These are phyloP conservation scores for Apogon talboti DNA, from an alignment of 2,797 vertebrate species.

Conservation along the genomic window DNA sequence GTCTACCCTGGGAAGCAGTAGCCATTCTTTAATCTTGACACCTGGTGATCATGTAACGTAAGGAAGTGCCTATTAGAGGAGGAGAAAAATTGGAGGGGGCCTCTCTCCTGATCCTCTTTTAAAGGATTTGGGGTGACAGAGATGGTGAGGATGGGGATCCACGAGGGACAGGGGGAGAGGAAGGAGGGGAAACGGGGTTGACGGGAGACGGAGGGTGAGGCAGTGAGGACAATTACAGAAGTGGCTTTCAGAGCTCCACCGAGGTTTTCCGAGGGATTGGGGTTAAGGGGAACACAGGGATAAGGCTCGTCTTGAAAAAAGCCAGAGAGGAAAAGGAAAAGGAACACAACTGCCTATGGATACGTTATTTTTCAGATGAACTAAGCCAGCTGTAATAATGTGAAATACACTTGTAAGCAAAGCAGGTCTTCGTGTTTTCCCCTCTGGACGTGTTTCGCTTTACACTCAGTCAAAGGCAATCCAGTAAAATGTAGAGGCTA, in stretches of 20 bases:
- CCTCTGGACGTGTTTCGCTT: constrained; percentile 41
- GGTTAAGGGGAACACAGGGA: constrained; percentile 34
- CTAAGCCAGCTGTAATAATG: constrained; percentile 67
- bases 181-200: constrained; percentile 14
- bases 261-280: constrained; percentile 33
- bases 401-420: constrained; percentile 61
- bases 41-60: constrained; percentile 78
- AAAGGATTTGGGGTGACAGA: constrained; percentile 62
- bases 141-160: constrained; percentile 50
- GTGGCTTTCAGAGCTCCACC: constrained; percentile 46
- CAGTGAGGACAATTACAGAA: constrained; percentile 62
- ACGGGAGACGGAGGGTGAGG: constrained; percentile 43
- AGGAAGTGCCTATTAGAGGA: constrained; percentile 81
- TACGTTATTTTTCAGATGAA: constrained; percentile 59
- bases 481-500: constrained; percentile 42
- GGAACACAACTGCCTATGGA: constrained; percentile 44
- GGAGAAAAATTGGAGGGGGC: constrained; percentile 73
- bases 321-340: constrained; percentile 19
- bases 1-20: constrained; percentile 73
- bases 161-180: constrained; percentile 21
- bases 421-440: constrained; percentile 49
- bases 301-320: constrained; percentile 23
- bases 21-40: constrained; percentile 86
- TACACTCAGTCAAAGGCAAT: constrained; percentile 54
- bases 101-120: constrained; percentile 70